phyloP scores from a whole-genome alignment of 2,113 vertebrate species.

The Saiga tatarica region DNA sequence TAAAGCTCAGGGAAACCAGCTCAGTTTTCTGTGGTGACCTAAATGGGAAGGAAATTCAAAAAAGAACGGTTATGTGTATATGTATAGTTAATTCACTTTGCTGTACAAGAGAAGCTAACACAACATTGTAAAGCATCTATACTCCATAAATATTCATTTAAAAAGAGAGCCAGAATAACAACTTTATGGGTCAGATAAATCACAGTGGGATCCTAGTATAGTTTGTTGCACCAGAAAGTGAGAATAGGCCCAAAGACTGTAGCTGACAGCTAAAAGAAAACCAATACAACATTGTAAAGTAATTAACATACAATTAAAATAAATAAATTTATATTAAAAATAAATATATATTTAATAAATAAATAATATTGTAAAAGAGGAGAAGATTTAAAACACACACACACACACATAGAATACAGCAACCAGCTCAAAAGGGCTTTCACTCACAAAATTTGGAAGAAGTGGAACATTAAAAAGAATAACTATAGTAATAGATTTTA shows the following conservation, averaged over 20 bases:
- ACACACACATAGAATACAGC: neutral
- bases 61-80: rapidly evolving
- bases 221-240: neutral
- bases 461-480: neutral
- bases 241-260: neutral
- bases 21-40: neutral
- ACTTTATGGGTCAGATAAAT: neutral
- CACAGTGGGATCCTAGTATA: neutral
- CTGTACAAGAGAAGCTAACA: neutral
- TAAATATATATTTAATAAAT: no score
- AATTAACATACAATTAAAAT: no score
- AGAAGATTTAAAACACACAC: no score
- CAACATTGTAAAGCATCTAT: neutral
- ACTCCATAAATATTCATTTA: neutral
- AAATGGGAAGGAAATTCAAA: neutral
- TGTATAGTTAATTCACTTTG: neutral
- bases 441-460: neutral
- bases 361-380: no score
- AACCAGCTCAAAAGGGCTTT: neutral
- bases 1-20: neutral
- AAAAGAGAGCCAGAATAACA: neutral
- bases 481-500: neutral
- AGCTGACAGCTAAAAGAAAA: neutral
- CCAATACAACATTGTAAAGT: no score
- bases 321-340: no score